Conservation (phyloP, 2,113 vertebrate genomes). For the Rana temporaria region DNA sequence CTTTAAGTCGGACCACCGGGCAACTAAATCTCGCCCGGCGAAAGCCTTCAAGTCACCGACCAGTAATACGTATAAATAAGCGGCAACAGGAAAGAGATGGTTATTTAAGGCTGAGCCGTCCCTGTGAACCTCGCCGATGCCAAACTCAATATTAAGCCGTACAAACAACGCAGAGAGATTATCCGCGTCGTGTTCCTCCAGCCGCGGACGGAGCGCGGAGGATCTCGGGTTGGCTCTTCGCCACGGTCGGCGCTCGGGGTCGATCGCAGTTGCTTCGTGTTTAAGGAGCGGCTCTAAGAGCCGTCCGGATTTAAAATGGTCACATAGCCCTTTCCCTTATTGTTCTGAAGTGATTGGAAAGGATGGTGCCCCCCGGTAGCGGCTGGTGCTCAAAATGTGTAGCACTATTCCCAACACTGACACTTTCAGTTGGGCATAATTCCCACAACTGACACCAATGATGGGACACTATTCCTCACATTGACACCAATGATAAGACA, state of each 20-base stretch:
- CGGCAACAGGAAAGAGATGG: conserved; percentile 4
- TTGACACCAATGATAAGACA: too few relatives aligned
- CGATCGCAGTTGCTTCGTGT: too few relatives aligned
- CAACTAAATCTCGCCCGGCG: not conserved
- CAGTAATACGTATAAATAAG: conserved; percentile 41
- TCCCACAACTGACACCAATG: too few relatives aligned
- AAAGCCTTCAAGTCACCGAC: conserved; percentile 11
- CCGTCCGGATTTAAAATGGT: too few relatives aligned
- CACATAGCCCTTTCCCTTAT: too few relatives aligned
- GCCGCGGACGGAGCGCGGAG: conserved; percentile 50
- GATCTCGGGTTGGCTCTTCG: conserved; percentile 56
- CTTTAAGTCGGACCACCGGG: conserved; percentile 31
- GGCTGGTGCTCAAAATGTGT: too few relatives aligned
- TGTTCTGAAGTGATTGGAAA: too few relatives aligned
- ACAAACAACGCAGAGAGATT: conserved; percentile 56
- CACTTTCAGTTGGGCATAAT: too few relatives aligned
- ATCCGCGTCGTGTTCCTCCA: conserved; percentile 1
- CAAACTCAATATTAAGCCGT: conserved; percentile 49
- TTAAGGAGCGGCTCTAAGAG: too few relatives aligned
- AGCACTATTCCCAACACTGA: too few relatives aligned
- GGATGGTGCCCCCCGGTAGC: too few relatives aligned
- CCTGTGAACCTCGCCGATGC: conserved; percentile 14
- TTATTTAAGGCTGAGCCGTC: not conserved
- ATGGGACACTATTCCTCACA: too few relatives aligned
- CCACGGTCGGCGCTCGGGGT: conserved; percentile 10